Conservation (phyloP, 2,113 vertebrate species). For the Zosterops pallidus region DNA sequence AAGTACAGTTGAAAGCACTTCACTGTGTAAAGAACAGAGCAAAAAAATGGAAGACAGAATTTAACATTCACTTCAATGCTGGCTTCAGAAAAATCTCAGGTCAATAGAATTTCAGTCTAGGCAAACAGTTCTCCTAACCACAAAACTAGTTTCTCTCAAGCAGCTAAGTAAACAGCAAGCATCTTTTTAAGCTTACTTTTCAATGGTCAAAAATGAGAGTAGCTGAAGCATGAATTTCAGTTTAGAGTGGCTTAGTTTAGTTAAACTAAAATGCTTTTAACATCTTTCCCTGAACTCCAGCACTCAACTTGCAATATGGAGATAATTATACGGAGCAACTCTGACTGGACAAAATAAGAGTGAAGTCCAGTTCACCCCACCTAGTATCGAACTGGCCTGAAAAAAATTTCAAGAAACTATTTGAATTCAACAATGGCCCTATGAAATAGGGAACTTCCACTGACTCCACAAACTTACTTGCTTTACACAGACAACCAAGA, state of each 20-base stretch:
- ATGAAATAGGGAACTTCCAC: neutral
- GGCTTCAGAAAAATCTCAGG: neutral
- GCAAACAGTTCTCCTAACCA: neutral
- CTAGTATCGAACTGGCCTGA: neutral
- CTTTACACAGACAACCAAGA: neutral
- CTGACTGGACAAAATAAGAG: neutral
- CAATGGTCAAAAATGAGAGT: neutral
- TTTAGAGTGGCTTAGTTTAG: neutral
- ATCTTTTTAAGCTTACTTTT: neutral
- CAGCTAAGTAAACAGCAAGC: neutral
- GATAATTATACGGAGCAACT: neutral
- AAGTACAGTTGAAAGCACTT: neutral
- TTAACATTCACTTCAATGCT: accelerated
- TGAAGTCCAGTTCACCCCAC: accelerated
- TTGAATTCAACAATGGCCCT: neutral
- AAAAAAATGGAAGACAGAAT: neutral
- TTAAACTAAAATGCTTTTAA: neutral
- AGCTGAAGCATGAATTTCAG: neutral
- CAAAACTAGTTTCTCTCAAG: neutral
- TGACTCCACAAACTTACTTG: neutral
- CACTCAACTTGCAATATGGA: neutral
- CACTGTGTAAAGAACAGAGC: neutral
- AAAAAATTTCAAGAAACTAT: neutral
- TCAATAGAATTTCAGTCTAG: neutral
- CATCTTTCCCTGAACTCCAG: neutral